Base-by-base conservation (phyloP, 2,888 invertebrate species). In the Eubasilissa splendida region DNA sequence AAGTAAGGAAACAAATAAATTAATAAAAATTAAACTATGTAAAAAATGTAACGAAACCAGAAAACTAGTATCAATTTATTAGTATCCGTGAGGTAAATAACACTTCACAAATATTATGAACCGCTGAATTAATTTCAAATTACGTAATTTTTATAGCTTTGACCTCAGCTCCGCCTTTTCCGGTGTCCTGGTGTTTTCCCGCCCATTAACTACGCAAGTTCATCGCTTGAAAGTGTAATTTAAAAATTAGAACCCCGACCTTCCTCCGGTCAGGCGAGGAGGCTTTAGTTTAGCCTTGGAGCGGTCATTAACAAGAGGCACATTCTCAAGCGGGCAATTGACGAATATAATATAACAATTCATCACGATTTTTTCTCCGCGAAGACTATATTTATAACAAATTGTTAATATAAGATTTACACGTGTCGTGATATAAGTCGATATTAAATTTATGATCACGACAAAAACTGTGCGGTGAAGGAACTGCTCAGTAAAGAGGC, bases 221-320 rank as follows among this genome's bases (percentile, higher is more conserved):
- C 71, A 8, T 53, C 22, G 33, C 11, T 56, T 33, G 53, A 54
- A 56, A 4, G 12, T 71, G 22, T 71, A 71, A 14, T 14, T 54
- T 58, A 58, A n/a, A 58, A 58, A 11, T 71, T 14, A 22, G 33
- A 52, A 71, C 54, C 54, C 54, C 31, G 68, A 70, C 53, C 31
- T 70, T n/a, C 4, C 42, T 12, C 68, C 68, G 68, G 68, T 68
- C 52, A 68, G 50, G 50, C 68, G 1, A 50, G 50, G 31, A 33
- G 63, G 5, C 42, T 33, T 1, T 11, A 33, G 33, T 9, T 63
- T 33, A 63, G 65, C 76, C 76, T 76, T 76, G 63, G 54, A 11
- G 60, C 52, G 76, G 76, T 76, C 76, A 60, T 76, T 76, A 60
- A 54, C 71, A 71, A 71, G 71, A 71, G 71, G 71, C 71, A 12